Evolutionary conservation across 2,888 invertebrate species (phyloP).

Genomic region (Timema podura): DNA sequence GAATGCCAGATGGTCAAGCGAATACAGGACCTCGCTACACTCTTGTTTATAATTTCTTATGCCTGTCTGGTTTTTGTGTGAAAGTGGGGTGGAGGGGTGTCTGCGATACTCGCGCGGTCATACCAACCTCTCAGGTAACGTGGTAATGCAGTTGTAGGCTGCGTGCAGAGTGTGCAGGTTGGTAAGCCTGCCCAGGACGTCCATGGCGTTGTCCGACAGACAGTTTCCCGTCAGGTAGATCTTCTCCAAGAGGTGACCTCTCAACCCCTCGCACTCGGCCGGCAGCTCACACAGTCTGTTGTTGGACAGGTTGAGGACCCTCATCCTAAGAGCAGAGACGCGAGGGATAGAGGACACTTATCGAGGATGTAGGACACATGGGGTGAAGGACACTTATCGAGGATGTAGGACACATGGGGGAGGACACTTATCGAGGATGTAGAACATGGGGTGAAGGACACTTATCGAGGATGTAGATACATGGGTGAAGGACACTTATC

Average conservation of each 20-base stretch:
- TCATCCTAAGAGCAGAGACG: constrained; percentile 46
- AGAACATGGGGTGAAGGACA: no score
- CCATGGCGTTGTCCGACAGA: constrained; percentile 63
- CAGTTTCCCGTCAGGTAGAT: constrained; percentile 73
- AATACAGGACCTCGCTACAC: not conserved
- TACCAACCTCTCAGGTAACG: constrained; percentile 59
- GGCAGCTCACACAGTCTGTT: constrained; percentile 70
- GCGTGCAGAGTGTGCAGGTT: constrained; percentile 68
- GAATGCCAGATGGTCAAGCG: no score
- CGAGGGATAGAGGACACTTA: no score
- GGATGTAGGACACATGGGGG: no score
- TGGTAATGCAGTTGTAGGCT: constrained; percentile 73
- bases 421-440: no score
- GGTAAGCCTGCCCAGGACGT: constrained; percentile 60
- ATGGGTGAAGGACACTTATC: no score
- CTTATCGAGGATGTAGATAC: no score
- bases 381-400: no score
- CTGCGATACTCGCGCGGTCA: not conserved
- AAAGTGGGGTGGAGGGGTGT: not conserved
- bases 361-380: no score
- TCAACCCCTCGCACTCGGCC: constrained; percentile 44
- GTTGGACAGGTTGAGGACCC: constrained; percentile 71
- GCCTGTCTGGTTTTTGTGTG: not conserved
- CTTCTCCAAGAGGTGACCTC: constrained; percentile 58
- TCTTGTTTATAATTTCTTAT: not conserved